Percentiles rank a stretch among this genome's conserved stretches.
Conservation (phyloP, 2,797 vertebrate species). For the Astyanax mexicanus region DNA sequence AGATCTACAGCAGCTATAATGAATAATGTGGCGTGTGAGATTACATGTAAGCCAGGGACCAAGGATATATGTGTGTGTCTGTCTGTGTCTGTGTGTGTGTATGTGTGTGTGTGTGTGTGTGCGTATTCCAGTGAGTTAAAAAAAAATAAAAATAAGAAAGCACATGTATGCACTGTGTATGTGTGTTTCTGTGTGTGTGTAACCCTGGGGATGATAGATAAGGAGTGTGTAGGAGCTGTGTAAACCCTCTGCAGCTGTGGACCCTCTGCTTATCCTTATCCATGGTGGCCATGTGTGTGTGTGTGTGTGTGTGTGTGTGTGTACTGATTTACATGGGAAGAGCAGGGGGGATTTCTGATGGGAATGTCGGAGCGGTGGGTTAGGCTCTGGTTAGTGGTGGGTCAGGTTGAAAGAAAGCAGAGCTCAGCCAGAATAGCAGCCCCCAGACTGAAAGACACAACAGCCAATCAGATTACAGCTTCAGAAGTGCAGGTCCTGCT, state of each 20-base stretch:
- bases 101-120: conserved; percentile 33
- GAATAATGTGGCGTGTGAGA: conserved; percentile 47
- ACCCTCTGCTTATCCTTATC: conserved; percentile 52
- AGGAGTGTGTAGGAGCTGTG: conserved; percentile 49
- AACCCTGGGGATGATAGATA: conserved; percentile 52
- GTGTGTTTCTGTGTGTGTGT: conserved; percentile 28
- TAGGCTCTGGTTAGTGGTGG: conserved; percentile 21
- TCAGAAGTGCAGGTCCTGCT: conserved; percentile 15
- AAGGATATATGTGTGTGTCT: neutral
- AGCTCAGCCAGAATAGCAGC: conserved; percentile 30
- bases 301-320: conserved; percentile 1
- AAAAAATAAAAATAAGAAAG: no score
- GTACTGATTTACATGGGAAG: conserved; percentile 44
- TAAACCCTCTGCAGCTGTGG: conserved; percentile 60
- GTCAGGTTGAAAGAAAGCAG: conserved; percentile 36
- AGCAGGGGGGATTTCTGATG: conserved; percentile 26
- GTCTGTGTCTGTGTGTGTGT: conserved; percentile 7
- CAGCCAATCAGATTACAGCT: conserved; percentile 28
- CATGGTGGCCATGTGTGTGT: conserved; percentile 32
- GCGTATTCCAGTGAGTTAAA: no score
- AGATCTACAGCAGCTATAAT: conserved; percentile 37
- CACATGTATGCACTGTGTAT: no score
- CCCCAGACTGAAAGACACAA: conserved; percentile 19
- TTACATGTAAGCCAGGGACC: conserved; percentile 29
- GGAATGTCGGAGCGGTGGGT: conserved; percentile 12